Conservation (phyloP, 1,140 invertebrate species). For the Onthophagus taurus region DNA sequence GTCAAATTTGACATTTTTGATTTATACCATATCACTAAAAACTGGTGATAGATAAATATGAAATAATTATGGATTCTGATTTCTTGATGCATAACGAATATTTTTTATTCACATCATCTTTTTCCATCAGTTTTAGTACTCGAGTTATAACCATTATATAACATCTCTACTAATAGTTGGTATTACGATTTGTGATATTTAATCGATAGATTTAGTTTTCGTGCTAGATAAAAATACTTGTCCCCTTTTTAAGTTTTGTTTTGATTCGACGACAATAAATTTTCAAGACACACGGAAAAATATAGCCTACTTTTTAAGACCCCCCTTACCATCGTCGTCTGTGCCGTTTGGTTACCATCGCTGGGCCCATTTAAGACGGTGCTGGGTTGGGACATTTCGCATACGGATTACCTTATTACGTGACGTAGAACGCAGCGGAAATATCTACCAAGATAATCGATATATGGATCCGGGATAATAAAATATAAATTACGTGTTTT, state of each 20-base stretch:
- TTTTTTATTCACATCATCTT: too few relatives aligned
- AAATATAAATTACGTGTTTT: background rate
- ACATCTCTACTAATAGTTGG: background rate
- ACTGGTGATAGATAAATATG: too few relatives aligned
- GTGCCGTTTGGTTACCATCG: conserved; percentile 15
- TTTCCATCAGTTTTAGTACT: too few relatives aligned
- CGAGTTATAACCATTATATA: too few relatives aligned
- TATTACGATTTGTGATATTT: background rate
- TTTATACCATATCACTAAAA: too few relatives aligned
- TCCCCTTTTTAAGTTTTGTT: background rate
- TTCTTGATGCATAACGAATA: too few relatives aligned
- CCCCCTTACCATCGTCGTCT: conserved; percentile 17
- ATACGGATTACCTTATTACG: conserved; percentile 5
- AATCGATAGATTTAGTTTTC: background rate
- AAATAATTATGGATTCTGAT: too few relatives aligned
- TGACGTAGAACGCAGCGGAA: background rate
- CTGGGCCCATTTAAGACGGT: conserved; percentile 18
- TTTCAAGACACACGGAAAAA: conserved; percentile 1
- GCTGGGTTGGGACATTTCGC: conserved; percentile 18
- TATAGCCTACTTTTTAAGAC: conserved; percentile 12
- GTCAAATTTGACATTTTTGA: too few relatives aligned
- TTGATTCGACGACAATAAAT: conserved; percentile 10
- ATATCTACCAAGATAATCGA: background rate
- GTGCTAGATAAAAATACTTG: background rate
- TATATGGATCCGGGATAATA: conserved; percentile 1